Conservation (phyloP, 2,888 invertebrate species). For the Ornithoptera priamus region DNA sequence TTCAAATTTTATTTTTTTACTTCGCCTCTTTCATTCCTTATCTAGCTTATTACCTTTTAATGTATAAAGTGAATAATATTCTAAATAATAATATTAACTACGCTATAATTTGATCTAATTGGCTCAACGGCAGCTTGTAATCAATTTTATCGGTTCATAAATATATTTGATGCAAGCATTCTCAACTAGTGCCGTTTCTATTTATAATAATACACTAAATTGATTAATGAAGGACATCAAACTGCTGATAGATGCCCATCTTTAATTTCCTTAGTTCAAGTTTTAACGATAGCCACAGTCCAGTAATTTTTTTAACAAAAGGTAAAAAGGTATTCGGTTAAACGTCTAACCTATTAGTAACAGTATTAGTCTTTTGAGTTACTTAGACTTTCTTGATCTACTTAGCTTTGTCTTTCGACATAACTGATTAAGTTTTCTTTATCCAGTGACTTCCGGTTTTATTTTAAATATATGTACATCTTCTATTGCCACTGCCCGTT, state of each 20-base stretch:
- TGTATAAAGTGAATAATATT: conserved; percentile 43
- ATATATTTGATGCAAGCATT: conserved; percentile 16
- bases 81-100: conserved; percentile 31
- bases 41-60: conserved; percentile 42
- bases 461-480: not conserved
- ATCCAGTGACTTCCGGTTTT: not conserved
- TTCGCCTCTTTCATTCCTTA: conserved; percentile 49
- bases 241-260: too few relatives aligned
- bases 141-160: conserved; percentile 3
- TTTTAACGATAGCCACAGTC: too few relatives aligned
- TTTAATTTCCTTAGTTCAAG: too few relatives aligned
- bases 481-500: not conserved
- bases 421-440: not conserved
- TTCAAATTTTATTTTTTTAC: conserved; percentile 48
- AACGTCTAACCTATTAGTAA: too few relatives aligned
- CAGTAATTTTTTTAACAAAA: too few relatives aligned
- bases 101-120: conserved; percentile 30
- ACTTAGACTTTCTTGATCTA: not conserved
- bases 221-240: too few relatives aligned
- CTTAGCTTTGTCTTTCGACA: not conserved
- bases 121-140: conserved; percentile 1
- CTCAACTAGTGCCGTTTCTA: not conserved
- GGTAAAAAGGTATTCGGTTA: too few relatives aligned
- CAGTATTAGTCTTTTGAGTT: too few relatives aligned
- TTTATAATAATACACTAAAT: not conserved